A percentile compares a stretch with the other conserved stretches of the same genome.
Conservation (phyloP, 2,113 vertebrate genomes). For the Eulacestoma nigropectus region DNA sequence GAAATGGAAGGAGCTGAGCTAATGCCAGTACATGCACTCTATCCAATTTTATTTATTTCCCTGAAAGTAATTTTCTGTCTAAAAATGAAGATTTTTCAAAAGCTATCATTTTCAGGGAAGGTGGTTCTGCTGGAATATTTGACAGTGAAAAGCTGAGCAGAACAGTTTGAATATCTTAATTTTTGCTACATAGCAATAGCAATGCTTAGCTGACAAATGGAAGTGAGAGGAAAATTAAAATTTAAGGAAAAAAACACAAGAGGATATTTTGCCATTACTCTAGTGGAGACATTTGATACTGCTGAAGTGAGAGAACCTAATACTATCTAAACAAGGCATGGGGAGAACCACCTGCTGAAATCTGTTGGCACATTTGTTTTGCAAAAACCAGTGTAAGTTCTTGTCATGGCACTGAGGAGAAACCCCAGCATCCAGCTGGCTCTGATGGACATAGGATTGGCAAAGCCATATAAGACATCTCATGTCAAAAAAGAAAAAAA, state of each 20-base stretch:
- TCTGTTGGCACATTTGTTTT: background rate
- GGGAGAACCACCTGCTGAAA: background rate
- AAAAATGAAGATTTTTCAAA: slow-evolving; percentile 13
- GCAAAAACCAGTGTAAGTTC: background rate
- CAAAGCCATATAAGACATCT: background rate
- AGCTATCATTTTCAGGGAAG: background rate
- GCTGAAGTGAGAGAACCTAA: background rate
- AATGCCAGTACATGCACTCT: background rate
- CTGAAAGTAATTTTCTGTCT: background rate
- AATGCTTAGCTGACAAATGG: background rate
- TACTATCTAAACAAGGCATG: background rate
- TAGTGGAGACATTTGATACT: background rate
- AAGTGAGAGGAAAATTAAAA: background rate
- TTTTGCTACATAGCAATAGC: background rate
- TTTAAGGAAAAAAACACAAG: background rate
- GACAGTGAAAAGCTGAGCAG: background rate
- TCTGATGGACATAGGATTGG: background rate
- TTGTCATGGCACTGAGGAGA: background rate
- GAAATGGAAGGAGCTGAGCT: background rate
- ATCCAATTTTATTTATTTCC: background rate
- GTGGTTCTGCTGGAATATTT: background rate
- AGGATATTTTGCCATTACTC: background rate
- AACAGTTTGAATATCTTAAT: background rate
- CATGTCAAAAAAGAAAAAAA: background rate
- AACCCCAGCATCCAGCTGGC: slow-evolving; percentile 22